Evolutionary conservation across 2,113 vertebrate genomes (phyloP).

Genomic region (Gallinago jamesoni): DNA sequence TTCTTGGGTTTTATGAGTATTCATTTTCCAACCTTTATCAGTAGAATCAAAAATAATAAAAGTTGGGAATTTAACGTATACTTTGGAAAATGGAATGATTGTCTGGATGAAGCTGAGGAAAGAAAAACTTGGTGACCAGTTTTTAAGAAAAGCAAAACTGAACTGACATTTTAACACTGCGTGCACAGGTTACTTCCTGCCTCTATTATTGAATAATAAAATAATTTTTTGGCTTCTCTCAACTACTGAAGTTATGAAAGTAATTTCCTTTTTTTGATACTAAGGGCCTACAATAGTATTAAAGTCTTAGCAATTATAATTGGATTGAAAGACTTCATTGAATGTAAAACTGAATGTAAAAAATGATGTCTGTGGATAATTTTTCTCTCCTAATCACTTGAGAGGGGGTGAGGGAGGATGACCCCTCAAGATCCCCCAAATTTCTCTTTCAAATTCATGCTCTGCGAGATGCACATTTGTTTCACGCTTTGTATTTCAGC

Average conservation of each 20-base stretch:
- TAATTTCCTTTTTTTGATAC: background rate
- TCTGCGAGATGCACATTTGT: background rate
- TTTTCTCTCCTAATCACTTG: background rate
- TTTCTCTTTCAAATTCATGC: background rate
- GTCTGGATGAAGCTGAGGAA: background rate
- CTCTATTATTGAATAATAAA: background rate
- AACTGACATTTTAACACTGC: background rate
- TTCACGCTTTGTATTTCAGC: background rate
- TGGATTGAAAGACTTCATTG: background rate
- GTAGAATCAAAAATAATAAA: background rate
- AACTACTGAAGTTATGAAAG: background rate
- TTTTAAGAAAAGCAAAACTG: background rate
- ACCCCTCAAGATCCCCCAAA: background rate
- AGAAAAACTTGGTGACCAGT: accelerated
- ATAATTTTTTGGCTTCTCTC: background rate
- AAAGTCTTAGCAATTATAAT: background rate
- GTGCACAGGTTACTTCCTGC: background rate
- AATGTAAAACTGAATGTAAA: background rate
- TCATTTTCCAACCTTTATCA: background rate
- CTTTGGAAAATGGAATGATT: background rate
- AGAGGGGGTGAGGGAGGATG: too few species aligned
- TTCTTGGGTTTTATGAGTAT: background rate
- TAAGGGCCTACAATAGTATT: background rate
- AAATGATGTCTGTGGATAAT: background rate
- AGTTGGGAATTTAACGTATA: background rate